Conservation (phyloP, 2,113 vertebrate species). For the Syrrhaptes paradoxus region DNA sequence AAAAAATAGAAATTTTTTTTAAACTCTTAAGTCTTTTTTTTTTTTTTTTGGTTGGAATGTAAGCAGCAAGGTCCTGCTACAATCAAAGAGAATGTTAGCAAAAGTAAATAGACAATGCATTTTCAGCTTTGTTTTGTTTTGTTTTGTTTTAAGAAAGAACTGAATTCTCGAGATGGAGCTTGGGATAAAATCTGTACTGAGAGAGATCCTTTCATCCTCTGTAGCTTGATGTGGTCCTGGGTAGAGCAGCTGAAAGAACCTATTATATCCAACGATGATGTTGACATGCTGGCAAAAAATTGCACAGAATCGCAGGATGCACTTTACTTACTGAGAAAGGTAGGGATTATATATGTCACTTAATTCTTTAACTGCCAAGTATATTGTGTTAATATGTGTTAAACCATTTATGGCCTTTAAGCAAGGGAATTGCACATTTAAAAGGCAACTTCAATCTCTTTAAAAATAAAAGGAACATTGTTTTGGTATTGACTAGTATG, state of each 20-base stretch:
- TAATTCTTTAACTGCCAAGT: not conserved
- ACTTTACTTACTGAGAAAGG: constrained; percentile 88
- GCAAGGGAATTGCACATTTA: not conserved
- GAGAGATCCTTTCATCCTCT: constrained; percentile 88
- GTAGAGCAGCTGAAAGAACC: constrained; percentile 95
- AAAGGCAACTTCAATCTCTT: not conserved
- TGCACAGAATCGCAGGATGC: constrained; percentile 73
- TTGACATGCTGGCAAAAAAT: constrained; percentile 78
- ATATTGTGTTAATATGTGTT: not conserved
- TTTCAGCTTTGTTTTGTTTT: not conserved
- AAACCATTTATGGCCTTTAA: not conserved
- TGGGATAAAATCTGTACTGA: constrained; percentile 92
- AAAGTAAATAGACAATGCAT: not conserved
- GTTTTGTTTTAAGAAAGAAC: constrained; percentile 81
- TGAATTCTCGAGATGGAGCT: constrained; percentile 90
- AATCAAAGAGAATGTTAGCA: not conserved
- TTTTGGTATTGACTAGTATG: not conserved
- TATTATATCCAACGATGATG: constrained; percentile 81
- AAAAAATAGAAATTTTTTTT: not conserved
- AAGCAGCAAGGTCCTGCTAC: not conserved
- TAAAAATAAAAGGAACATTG: not conserved
- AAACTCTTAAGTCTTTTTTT: not conserved
- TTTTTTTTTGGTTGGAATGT: not conserved
- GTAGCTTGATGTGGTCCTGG: constrained; percentile 96
- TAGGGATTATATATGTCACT: constrained; percentile 31